A percentile compares a stretch with the other conserved stretches of the same genome.
Conservation (phyloP, 2,888 invertebrate genomes). For the Trachelus stipa region DNA sequence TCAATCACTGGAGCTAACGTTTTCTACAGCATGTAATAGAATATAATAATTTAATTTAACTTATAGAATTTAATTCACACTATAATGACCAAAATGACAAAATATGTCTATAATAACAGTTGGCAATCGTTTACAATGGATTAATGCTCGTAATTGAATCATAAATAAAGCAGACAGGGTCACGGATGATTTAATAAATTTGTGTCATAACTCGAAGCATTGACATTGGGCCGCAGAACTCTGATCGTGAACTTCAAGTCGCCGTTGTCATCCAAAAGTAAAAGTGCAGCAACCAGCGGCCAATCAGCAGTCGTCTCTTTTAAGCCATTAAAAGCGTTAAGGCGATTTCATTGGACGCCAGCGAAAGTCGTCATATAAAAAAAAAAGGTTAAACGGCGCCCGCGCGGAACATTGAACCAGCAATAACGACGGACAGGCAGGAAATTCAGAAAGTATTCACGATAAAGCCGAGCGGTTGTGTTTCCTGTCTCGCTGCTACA, state of each 20-base stretch:
- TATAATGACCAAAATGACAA: not conserved
- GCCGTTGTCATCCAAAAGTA: not conserved
- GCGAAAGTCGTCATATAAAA: not conserved
- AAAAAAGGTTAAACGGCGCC: not conserved
- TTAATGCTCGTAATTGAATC: not conserved
- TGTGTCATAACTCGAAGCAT: not conserved
- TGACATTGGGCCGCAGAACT: not conserved
- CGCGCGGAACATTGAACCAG: constrained; percentile 6
- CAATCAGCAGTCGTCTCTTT: not conserved
- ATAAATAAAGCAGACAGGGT: not conserved
- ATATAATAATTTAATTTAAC: not conserved
- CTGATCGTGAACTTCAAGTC: not conserved
- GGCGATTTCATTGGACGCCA: not conserved
- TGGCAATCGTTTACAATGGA: not conserved
- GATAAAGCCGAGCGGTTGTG: not conserved
- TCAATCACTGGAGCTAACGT: not conserved
- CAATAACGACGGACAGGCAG: constrained; percentile 1
- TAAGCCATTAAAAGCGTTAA: not conserved
- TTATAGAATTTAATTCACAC: not conserved
- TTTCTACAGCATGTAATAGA: not conserved
- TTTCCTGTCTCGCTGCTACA: not conserved
- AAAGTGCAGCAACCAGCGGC: not conserved
- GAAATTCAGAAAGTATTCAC: constrained; percentile 1
- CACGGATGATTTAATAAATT: not conserved
- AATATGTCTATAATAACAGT: not conserved